These are phyloP conservation scores for Melanotaenia nigrans DNA, from an alignment of 2,797 vertebrate genomes.

Conservation along the genomic window DNA sequence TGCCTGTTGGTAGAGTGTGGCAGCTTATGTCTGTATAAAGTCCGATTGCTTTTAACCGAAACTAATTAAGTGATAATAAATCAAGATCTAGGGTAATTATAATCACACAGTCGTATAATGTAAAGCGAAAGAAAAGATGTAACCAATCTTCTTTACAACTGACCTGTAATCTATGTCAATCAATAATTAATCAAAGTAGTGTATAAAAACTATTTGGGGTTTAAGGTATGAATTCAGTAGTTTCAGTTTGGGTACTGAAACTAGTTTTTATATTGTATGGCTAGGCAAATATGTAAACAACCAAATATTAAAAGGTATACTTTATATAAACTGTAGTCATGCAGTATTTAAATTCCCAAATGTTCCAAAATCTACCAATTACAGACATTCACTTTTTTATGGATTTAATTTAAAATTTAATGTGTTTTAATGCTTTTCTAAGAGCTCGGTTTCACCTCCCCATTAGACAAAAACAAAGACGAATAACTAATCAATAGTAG, in stretches of 20 bases:
- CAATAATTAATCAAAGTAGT: not conserved
- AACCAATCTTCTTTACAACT: not conserved
- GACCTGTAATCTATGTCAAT: not conserved
- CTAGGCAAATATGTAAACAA: not conserved
- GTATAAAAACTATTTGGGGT: not conserved
- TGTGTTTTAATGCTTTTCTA: not conserved
- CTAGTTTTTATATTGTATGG: not conserved
- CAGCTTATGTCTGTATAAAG: constrained; percentile 13
- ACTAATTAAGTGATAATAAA: not conserved
- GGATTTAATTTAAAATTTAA: not conserved
- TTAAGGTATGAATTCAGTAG: not conserved
- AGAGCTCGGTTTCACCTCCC: not conserved
- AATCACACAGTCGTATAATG: not conserved
- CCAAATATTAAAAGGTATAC: not conserved
- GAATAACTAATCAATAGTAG: constrained; percentile 1
- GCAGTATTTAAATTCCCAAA: too few species aligned
- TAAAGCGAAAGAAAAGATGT: not conserved
- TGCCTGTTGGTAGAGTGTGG: constrained; percentile 10
- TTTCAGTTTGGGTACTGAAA: not conserved
- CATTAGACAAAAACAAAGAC: not conserved
- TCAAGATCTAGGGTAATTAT: not conserved
- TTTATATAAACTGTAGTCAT: not conserved
- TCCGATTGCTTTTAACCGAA: constrained; percentile 20
- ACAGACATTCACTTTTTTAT: not conserved
- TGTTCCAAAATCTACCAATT: not conserved